Conservation (phyloP, 2,797 vertebrate genomes). For the Acipenser oxyrinchus region DNA sequence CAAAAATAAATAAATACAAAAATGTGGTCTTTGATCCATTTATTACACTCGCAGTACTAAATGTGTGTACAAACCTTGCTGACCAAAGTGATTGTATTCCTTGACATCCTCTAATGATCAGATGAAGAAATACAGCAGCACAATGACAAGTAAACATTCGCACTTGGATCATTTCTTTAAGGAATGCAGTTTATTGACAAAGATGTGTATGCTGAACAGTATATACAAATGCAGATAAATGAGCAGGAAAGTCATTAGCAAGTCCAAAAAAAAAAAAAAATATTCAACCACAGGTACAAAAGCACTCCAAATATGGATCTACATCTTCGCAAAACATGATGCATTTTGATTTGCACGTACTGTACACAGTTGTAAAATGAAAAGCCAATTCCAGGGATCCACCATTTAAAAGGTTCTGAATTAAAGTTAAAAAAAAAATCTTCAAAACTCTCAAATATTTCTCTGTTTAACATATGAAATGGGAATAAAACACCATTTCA, state of each 20-base stretch:
- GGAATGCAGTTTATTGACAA: conserved; percentile 87
- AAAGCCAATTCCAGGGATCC: too few relatives aligned
- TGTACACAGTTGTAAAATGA: conserved; percentile 24
- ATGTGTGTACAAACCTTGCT: background rate
- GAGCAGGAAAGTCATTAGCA: conserved; percentile 33
- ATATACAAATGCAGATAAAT: conserved; percentile 62
- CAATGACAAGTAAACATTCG: conserved; percentile 37
- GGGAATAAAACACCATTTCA: too few relatives aligned
- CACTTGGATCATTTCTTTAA: conserved; percentile 40
- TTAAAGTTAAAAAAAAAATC: too few relatives aligned
- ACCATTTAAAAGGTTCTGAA: too few relatives aligned
- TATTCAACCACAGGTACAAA: conserved; percentile 32
- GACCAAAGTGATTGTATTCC: conserved; percentile 34
- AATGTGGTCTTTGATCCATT: too few relatives aligned
- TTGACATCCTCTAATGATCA: conserved; percentile 23
- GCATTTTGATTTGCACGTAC: conserved; percentile 28
- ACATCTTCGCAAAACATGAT: conserved; percentile 29
- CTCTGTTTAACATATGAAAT: too few relatives aligned
- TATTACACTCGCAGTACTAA: too few relatives aligned
- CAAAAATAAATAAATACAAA: too few relatives aligned
- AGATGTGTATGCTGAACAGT: conserved; percentile 70
- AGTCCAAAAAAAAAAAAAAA: conserved; percentile 42
- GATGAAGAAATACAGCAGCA: conserved; percentile 27
- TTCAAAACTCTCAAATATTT: too few relatives aligned
- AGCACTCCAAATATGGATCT: conserved; percentile 30